Conservation (phyloP, 2,888 invertebrate species). For the Dicycla oo region DNA sequence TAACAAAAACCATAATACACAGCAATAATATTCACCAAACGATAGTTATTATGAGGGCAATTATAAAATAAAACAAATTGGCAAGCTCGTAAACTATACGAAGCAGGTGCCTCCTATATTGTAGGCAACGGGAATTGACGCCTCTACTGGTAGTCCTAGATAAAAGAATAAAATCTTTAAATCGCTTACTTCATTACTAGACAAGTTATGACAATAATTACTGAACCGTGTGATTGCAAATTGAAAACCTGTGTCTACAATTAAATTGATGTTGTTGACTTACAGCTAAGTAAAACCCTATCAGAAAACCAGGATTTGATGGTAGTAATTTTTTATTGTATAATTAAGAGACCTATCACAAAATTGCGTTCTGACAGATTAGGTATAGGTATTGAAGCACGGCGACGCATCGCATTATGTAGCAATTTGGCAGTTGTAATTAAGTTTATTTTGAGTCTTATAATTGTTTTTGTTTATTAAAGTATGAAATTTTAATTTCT, state of each 20-base stretch:
- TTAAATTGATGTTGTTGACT: constrained; percentile 11
- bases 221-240: constrained; percentile 11
- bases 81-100: constrained; percentile 39
- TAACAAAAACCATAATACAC: constrained; percentile 31
- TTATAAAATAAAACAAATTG: constrained; percentile 55
- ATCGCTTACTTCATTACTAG: constrained; percentile 2
- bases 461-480: no score
- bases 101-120: constrained; percentile 25
- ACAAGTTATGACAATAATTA: constrained; percentile 8
- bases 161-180: constrained; percentile 16
- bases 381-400: no score
- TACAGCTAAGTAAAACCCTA: neutral
- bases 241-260: constrained; percentile 3
- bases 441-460: no score
- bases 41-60: constrained; percentile 31
- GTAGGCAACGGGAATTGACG: constrained; percentile 11
- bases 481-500: no score
- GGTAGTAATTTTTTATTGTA: neutral
- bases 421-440: no score
- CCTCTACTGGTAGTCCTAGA: neutral
- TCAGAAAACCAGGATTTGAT: neutral
- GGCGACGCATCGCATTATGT: no score
- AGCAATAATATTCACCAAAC: constrained; percentile 12
- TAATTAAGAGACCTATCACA: neutral
- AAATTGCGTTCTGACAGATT: no score